Base-by-base conservation (phyloP, 2,888 invertebrate genomes). In the Megaustenia siamemsis region DNA sequence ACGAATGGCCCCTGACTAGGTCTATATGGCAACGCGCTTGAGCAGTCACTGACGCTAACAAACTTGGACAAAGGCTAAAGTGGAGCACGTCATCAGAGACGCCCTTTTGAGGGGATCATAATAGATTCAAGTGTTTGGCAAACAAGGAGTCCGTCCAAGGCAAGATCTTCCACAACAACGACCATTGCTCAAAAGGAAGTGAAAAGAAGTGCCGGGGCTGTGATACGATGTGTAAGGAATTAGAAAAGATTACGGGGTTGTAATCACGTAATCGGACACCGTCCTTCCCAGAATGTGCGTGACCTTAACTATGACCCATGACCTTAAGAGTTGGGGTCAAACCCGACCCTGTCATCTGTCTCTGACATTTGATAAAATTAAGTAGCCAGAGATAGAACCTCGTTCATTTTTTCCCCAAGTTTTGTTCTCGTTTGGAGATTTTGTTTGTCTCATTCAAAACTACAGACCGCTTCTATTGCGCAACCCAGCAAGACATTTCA, bases 101-200 rank as follows among this genome's bases (percentile, higher is more conserved):
- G n/a, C 32, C 56, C 56, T 40, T 43, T 69, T 80, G 53, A 69
- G 80, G 38, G 18, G 69, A 60, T 82, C 82, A 82, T 82, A 73
- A 82, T 82, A 73, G 82, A 71, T 56, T 56, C 73, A 71, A 73
- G 82, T 82, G 82, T 82, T 82, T 82, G 71, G 82, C 82, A 82
- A 82, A 82, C 82, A 71, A n/a, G 53, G 71, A 28, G 53, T 60
- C 82, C 60, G 82, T 60, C 82, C 82, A 35, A 43, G 71, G 60
- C 38, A 32, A 28, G 24, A 49, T 32, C 73, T 73, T 60, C 73
- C 71, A 53, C 71, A 56, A 32, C 40, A 53, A 24, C 56, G 80
- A 53, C 38, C n/a, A 80, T 28, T 1, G n/a, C 49, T 53, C 60
- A 43, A 78, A 63, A 53, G 45, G 18, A n/a, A 53, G 12, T 21